Evolutionary conservation across 2,888 invertebrate species (phyloP).

Genomic region (Imbricaverruca yamaguchii): DNA sequence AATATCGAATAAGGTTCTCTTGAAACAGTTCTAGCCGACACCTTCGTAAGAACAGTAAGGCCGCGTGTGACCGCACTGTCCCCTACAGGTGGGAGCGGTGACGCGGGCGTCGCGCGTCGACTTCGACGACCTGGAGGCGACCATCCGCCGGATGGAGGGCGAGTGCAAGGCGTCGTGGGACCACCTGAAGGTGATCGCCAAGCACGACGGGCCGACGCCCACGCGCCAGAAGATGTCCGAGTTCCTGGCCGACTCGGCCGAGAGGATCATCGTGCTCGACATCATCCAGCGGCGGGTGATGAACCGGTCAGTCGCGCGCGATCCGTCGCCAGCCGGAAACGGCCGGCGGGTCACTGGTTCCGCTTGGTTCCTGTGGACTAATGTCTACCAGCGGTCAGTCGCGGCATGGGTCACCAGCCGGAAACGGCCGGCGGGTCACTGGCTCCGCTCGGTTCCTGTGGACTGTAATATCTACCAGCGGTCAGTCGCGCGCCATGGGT

Average conservation of each 20-base stretch:
- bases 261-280: slow-evolving; percentile 87
- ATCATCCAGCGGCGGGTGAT: slow-evolving; percentile 86
- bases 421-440: too few species aligned
- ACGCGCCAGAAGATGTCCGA: slow-evolving; percentile 92
- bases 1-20: too few species aligned
- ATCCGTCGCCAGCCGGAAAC: too few species aligned
- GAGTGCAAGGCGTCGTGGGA: slow-evolving; percentile 98
- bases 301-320: slow-evolving; percentile 56
- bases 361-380: too few species aligned
- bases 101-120: slow-evolving; percentile 89
- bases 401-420: neutral
- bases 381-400: slow-evolving; percentile 44
- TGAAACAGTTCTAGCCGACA: too few species aligned
- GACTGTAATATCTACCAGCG: slow-evolving; percentile 44
- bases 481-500: slow-evolving; percentile 39
- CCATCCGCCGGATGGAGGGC: slow-evolving; percentile 77
- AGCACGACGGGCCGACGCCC: slow-evolving; percentile 75
- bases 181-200: slow-evolving; percentile 85
- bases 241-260: slow-evolving; percentile 92
- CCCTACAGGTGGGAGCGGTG: slow-evolving; percentile 67
- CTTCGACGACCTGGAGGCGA: slow-evolving; percentile 81
- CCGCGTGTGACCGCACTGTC: too few species aligned
- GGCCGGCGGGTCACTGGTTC: too few species aligned
- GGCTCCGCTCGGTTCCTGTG: too few species aligned
- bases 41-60: too few species aligned